Percentiles rank a stretch among this genome's conserved stretches.
These are phyloP conservation scores for Beroe ovata DNA, from an alignment of 37 sponge, comb jelly and placozoan species.

Conservation along the genomic window DNA sequence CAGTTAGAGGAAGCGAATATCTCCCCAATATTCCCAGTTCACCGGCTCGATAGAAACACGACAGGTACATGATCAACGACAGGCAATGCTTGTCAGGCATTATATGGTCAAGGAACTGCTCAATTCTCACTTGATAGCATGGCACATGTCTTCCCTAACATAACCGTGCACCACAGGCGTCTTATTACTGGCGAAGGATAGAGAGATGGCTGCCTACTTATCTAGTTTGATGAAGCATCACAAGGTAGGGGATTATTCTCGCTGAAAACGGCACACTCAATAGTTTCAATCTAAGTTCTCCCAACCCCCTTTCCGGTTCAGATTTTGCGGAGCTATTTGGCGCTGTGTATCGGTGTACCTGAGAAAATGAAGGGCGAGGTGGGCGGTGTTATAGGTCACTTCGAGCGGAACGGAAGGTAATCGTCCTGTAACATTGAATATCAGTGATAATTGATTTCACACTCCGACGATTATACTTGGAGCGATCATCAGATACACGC, in stretches of 20 bases:
- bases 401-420: conserved; percentile 37
- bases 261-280: not conserved
- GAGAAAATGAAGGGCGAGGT: not conserved
- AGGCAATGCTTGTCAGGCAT: no score
- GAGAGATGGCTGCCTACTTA: conserved; percentile 27
- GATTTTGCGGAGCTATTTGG: conserved; percentile 47
- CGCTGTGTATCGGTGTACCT: conserved; percentile 49
- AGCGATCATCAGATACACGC: no score
- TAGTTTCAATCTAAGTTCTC: not conserved
- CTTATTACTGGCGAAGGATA: conserved; percentile 11
- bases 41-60: conserved; percentile 42
- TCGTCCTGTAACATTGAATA: no score
- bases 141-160: no score
- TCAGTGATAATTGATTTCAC: no score
- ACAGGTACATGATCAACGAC: no score
- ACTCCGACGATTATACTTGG: no score
- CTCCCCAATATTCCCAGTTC: conserved; percentile 20
- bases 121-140: no score
- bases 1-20: conserved; percentile 28
- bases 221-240: conserved; percentile 16
- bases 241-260: not conserved
- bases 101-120: no score
- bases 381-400: conserved; percentile 24
- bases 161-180: no score
- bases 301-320: not conserved